A percentile compares a stretch with the other conserved stretches of the same genome.
Evolutionary conservation across 2,113 vertebrate species (phyloP).

Genomic region (Antidorcas marsupialis): DNA sequence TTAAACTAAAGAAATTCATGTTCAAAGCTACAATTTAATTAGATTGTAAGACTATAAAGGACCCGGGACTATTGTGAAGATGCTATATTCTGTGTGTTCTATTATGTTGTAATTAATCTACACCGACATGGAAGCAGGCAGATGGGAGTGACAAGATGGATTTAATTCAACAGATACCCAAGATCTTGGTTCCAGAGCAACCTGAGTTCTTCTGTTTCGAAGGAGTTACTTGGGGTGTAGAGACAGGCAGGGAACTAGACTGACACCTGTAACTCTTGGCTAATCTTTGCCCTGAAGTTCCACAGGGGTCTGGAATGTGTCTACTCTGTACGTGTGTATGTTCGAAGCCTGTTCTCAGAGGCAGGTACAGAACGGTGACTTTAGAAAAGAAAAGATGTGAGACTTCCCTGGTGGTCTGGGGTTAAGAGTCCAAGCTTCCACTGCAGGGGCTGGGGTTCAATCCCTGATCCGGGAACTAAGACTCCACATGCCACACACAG

Average conservation of each 20-base stretch:
- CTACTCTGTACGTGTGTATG: no score
- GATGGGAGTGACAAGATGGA: constrained; percentile 17
- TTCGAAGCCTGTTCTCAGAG: neutral
- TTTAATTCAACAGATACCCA: neutral
- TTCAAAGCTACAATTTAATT: constrained; percentile 75
- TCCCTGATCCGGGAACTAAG: neutral
- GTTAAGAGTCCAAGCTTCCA: neutral
- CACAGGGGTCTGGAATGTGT: neutral
- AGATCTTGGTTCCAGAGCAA: accelerated
- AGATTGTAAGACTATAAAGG: constrained; percentile 66
- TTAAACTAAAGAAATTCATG: constrained; percentile 68
- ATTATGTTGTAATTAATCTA: constrained; percentile 75
- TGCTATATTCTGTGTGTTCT: constrained; percentile 65
- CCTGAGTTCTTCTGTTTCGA: neutral
- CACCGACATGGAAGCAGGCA: constrained; percentile 31
- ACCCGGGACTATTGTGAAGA: constrained; percentile 64
- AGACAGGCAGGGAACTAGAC: neutral
- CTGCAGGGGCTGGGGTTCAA: neutral
- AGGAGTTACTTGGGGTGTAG: neutral
- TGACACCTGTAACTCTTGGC: neutral
- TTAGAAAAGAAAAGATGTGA: neutral
- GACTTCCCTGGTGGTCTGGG: neutral
- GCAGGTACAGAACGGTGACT: neutral
- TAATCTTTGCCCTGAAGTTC: neutral
- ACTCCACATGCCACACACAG: neutral